These are phyloP conservation scores for Nasonia giraulti DNA, from an alignment of 1,140 invertebrate species.

Conservation along the genomic window DNA sequence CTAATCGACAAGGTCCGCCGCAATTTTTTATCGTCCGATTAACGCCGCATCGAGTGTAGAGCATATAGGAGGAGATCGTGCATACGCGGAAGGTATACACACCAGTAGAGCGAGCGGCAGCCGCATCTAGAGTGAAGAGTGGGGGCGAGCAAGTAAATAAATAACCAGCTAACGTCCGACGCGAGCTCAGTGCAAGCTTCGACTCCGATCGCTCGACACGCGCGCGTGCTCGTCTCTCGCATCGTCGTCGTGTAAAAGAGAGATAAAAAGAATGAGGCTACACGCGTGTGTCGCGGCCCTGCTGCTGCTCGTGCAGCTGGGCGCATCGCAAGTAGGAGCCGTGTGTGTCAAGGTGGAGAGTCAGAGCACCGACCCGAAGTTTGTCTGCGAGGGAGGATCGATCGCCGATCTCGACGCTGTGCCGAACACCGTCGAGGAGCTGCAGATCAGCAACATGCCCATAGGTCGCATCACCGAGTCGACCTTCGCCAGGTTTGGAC, in stretches of 20 bases:
- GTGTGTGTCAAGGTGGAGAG: constrained; percentile 59
- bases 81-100: constrained; percentile 4
- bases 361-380: constrained; percentile 57
- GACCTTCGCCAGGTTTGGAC: constrained; percentile 64
- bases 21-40: neutral
- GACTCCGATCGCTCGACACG: constrained; percentile 10
- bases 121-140: constrained; percentile 42
- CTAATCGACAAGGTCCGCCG: no score
- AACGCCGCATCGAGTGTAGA: neutral
- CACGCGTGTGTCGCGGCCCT: neutral
- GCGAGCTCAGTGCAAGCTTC: constrained; percentile 64
- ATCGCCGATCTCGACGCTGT: constrained; percentile 60
- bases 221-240: neutral
- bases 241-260: neutral
- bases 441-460: constrained; percentile 63
- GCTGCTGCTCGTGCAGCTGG: neutral
- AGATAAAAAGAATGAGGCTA: neutral
- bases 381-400: constrained; percentile 62
- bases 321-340: neutral
- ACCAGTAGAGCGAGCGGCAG: constrained; percentile 52
- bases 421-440: constrained; percentile 60
- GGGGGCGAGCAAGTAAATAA: constrained; percentile 70
- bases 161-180: constrained; percentile 67
- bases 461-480: constrained; percentile 56
- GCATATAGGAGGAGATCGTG: no score